Percentiles rank a stretch among this genome's conserved stretches.
Conservation (phyloP, 2,888 invertebrate species). For the Galeopsomyia nigrocyanea region DNA sequence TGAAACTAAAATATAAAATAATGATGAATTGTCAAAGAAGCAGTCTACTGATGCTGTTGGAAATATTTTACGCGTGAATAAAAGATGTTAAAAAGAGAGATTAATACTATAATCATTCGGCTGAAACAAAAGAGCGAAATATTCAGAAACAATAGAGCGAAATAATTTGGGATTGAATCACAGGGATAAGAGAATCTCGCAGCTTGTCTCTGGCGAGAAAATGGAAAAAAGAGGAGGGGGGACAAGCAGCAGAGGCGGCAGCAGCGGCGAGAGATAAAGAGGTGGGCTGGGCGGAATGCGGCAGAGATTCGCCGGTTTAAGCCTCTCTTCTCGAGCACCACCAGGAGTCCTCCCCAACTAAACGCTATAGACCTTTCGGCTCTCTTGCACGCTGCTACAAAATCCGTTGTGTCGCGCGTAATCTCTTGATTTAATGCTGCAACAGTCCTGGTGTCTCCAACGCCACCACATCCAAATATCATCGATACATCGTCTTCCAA, state of each 20-base stretch:
- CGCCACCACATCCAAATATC: conserved; percentile 32
- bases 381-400: conserved; percentile 23
- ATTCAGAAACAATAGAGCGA: too few relatives aligned
- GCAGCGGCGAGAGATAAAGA: background rate
- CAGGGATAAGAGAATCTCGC: too few relatives aligned
- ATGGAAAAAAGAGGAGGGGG: background rate
- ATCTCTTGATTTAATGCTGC: conserved; percentile 46
- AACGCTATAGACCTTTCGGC: background rate
- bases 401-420: conserved; percentile 43
- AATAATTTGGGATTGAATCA: too few relatives aligned
- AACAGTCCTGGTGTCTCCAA: background rate
- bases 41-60: too few relatives aligned
- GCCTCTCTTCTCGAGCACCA: conserved; percentile 33
- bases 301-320: conserved; percentile 41
- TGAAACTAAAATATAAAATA: too few relatives aligned
- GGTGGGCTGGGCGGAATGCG: conserved; percentile 22
- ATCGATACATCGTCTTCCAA: conserved; percentile 2
- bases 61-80: too few relatives aligned
- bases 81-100: too few relatives aligned
- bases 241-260: background rate
- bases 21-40: too few relatives aligned
- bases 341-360: conserved; percentile 22
- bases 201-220: too few relatives aligned
- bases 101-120: too few relatives aligned
- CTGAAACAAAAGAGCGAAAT: too few relatives aligned